These are phyloP conservation scores for Apis laboriosa DNA, from an alignment of 1,140 invertebrate species.

Conservation along the genomic window DNA sequence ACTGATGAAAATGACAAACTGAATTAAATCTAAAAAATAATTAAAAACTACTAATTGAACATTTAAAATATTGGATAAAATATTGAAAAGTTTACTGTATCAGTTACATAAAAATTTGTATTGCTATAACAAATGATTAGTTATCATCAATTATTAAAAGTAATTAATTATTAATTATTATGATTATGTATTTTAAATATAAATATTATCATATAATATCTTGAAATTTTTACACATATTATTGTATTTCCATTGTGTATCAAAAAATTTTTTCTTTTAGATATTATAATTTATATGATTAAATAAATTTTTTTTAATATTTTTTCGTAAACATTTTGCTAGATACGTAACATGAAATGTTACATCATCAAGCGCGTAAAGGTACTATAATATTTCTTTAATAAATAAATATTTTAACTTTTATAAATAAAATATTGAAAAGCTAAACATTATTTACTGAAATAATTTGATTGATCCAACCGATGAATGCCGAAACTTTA, in stretches of 20 bases:
- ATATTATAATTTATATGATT: neutral
- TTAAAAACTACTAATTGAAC: neutral
- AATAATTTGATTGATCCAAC: slow-evolving; percentile 98
- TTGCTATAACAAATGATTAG: slow-evolving; percentile 15
- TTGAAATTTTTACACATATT: slow-evolving; percentile 16
- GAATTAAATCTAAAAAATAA: neutral
- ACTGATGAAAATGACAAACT: too few species aligned
- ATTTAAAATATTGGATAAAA: neutral
- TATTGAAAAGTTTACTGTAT: slow-evolving; percentile 28
- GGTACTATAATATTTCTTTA: slow-evolving; percentile 51
- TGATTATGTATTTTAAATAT: slow-evolving; percentile 6
- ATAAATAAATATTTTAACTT: slow-evolving; percentile 56
- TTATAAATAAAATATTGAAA: slow-evolving; percentile 33
- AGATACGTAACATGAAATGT: slow-evolving; percentile 14
- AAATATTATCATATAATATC: slow-evolving; percentile 22
- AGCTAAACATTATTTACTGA: slow-evolving; percentile 93
- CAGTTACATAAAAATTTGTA: slow-evolving; percentile 28
- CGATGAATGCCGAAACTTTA: slow-evolving; percentile 96
- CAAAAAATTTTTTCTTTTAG: neutral
- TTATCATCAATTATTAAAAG: slow-evolving; percentile 20
- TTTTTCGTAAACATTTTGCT: neutral
- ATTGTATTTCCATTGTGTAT: neutral
- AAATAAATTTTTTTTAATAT: neutral
- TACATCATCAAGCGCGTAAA: slow-evolving; percentile 55
- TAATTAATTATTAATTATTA: neutral